Evolutionary conservation across 2,113 vertebrate genomes (phyloP).

Genomic region (Tupaia tana): DNA sequence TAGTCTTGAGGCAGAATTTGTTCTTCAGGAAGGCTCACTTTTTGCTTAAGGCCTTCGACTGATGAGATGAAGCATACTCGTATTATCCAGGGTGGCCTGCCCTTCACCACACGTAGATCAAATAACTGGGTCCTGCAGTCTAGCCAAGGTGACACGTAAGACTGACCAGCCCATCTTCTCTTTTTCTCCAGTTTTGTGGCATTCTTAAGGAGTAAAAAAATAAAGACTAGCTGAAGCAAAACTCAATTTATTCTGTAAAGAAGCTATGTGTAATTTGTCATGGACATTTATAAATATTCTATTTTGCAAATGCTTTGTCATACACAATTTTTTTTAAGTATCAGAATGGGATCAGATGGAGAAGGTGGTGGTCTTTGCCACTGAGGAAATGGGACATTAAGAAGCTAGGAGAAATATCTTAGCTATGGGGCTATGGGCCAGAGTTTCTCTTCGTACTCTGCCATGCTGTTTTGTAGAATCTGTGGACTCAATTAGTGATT

Average conservation of each 20-base stretch:
- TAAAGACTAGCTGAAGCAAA: neutral
- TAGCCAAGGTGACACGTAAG: neutral
- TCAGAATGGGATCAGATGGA: neutral
- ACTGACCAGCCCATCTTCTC: neutral
- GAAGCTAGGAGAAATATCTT: neutral
- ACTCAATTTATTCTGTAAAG: neutral
- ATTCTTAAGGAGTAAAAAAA: neutral
- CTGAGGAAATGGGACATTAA: neutral
- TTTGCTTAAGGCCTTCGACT: neutral
- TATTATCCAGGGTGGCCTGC: neutral
- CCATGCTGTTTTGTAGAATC: neutral
- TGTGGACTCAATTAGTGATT: neutral
- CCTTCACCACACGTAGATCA: neutral
- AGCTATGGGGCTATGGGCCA: rapidly evolving
- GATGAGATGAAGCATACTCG: neutral
- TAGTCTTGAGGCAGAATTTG: neutral
- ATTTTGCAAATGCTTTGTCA: neutral
- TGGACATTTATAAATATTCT: neutral
- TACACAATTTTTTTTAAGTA: neutral
- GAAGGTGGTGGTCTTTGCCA: neutral
- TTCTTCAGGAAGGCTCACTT: neutral
- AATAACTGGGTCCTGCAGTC: neutral
- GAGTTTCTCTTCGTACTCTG: neutral
- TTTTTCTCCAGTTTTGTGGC: neutral
- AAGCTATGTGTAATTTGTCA: neutral